Conservation (phyloP, 2,888 invertebrate genomes). For the Drosophila antonietae region DNA sequence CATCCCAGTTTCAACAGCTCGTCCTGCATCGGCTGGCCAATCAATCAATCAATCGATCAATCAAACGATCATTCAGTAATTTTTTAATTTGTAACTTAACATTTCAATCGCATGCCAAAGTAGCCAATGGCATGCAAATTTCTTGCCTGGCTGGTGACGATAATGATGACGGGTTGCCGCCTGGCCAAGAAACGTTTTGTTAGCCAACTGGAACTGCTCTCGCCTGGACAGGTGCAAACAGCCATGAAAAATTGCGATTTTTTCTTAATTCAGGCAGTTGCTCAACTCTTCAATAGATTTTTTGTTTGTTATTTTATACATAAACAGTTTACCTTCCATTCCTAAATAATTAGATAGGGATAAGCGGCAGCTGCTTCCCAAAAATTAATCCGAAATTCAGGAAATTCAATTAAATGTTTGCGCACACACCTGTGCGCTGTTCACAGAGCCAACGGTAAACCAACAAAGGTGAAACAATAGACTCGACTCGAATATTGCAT, state of each 20-base stretch:
- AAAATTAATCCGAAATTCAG: conserved; percentile 13
- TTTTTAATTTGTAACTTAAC: conserved; percentile 52
- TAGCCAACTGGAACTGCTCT: background rate
- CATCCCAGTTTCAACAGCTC: background rate
- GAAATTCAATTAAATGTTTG: conserved; percentile 48
- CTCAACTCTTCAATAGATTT: background rate
- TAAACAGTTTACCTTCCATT: background rate
- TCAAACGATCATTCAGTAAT: conserved; percentile 45
- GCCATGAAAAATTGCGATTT: background rate
- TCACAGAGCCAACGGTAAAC: conserved; percentile 16
- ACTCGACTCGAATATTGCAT: background rate
- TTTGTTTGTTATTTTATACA: background rate
- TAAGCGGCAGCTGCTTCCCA: conserved; percentile 37
- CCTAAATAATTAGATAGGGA: conserved; percentile 22
- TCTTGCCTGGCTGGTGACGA: conserved; percentile 27
- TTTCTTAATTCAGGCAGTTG: background rate
- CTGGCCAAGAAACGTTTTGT: conserved; percentile 23
- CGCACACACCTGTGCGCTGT: conserved; percentile 47
- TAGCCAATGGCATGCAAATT: conserved; percentile 40
- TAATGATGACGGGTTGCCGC: conserved; percentile 48
- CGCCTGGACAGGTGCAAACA: conserved; percentile 37
- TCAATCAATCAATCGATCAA: conserved; percentile 49
- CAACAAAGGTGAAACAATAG: background rate
- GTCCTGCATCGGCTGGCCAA: conserved; percentile 9
- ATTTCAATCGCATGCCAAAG: conserved; percentile 58